phyloP scores from a whole-genome alignment of 2,797 vertebrate species.

The Acanthopagrus latus region DNA sequence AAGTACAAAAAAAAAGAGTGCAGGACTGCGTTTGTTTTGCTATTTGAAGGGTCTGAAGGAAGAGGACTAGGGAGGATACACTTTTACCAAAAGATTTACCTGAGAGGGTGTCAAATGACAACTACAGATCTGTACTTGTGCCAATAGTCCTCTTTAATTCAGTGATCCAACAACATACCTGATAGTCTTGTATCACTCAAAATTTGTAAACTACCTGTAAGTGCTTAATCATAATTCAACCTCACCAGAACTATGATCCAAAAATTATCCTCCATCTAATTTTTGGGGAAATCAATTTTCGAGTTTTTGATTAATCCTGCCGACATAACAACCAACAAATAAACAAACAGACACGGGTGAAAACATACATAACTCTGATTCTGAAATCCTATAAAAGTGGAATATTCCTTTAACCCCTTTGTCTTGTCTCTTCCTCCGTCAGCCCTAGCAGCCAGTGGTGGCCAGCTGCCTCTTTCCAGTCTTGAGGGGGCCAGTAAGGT shows the following conservation, averaged over 20 bases:
- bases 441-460: conserved; percentile 97
- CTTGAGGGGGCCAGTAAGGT: conserved; percentile 92
- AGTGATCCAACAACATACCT: too few relatives aligned
- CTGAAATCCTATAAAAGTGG: not conserved
- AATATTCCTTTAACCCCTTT: not conserved
- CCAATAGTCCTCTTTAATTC: too few relatives aligned
- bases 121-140: too few relatives aligned
- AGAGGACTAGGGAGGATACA: conserved; percentile 52
- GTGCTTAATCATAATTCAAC: too few relatives aligned
- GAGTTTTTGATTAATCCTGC: too few relatives aligned
- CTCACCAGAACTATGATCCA: too few relatives aligned
- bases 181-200: too few relatives aligned
- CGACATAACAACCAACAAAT: too few relatives aligned
- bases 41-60: conserved; percentile 43
- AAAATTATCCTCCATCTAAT: too few relatives aligned
- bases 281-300: too few relatives aligned
- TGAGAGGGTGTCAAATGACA: not conserved
- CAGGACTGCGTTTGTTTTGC: conserved; percentile 32
- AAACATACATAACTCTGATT: not conserved
- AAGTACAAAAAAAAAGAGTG: conserved; percentile 32
- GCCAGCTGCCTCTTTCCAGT: conserved; percentile 95
- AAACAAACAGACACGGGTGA: not conserved
- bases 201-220: too few relatives aligned
- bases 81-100: conserved; percentile 75
- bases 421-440: conserved; percentile 40